Evolutionary conservation across 2,888 invertebrate genomes (phyloP).

Genomic region (Athetis lepigone): DNA sequence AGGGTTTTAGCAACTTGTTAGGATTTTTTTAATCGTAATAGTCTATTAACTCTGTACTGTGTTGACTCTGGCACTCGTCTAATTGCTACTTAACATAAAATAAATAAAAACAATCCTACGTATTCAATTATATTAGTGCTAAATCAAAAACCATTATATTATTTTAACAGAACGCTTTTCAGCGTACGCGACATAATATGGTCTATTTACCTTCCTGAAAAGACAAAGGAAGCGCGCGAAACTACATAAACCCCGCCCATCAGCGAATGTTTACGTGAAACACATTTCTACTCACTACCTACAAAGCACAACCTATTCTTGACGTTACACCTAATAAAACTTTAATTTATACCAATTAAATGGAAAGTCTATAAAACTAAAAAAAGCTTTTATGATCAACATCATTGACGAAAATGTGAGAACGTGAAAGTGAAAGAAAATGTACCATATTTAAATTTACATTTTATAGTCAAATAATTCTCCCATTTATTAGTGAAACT

Average conservation of each 20-base stretch:
- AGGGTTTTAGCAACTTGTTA: no score
- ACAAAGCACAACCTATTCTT: neutral
- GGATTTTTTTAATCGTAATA: no score
- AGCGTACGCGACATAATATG: constrained; percentile 10
- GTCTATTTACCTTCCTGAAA: constrained; percentile 23
- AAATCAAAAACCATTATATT: constrained; percentile 8
- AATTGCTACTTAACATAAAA: no score
- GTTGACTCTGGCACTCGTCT: no score
- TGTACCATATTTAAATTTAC: constrained; percentile 24
- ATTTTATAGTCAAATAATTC: constrained; percentile 22
- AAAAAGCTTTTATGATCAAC: constrained; percentile 40
- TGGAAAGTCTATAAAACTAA: constrained; percentile 35
- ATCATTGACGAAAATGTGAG: constrained; percentile 43
- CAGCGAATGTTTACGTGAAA: constrained; percentile 4
- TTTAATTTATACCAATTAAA: constrained; percentile 36
- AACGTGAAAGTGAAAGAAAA: constrained; percentile 37
- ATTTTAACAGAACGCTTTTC: constrained; percentile 20
- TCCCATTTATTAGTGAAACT: constrained; percentile 21
- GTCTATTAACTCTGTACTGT: no score
- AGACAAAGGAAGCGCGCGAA: constrained; percentile 51
- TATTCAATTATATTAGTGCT: neutral
- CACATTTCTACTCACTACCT: constrained; percentile 2
- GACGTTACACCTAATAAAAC: constrained; percentile 14
- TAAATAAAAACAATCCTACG: neutral
- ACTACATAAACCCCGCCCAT: constrained; percentile 38